Evolutionary conservation across 2,797 vertebrate species (phyloP).

Genomic region (Balearica regulorum): DNA sequence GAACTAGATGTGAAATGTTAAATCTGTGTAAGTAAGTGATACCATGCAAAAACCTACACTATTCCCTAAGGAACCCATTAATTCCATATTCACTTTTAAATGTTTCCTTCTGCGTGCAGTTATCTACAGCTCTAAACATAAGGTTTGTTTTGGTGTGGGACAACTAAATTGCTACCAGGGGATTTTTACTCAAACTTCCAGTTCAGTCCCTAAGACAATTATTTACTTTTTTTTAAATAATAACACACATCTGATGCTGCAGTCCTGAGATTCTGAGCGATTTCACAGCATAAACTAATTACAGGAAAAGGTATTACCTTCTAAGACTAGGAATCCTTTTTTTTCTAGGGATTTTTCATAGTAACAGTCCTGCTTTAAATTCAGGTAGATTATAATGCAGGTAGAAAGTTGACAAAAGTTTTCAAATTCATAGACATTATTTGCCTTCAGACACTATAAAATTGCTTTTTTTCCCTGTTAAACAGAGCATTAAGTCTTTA

Average conservation of each 20-base stretch:
- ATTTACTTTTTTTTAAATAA: neutral
- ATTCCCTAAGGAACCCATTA: neutral
- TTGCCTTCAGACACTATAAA: neutral
- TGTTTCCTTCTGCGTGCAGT: neutral
- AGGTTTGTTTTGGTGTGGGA: neutral
- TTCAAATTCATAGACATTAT: neutral
- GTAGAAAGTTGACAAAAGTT: neutral
- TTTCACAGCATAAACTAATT: neutral
- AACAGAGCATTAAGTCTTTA: neutral
- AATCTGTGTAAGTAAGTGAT: neutral
- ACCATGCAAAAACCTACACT: neutral
- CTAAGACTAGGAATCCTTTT: neutral
- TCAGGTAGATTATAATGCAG: neutral
- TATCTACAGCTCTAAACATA: neutral
- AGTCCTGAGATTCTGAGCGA: neutral
- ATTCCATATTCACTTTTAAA: neutral
- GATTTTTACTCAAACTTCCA: neutral
- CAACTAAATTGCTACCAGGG: neutral
- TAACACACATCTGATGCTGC: rapidly evolving
- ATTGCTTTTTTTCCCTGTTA: rapidly evolving
- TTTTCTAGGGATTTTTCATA: neutral
- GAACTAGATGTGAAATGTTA: neutral
- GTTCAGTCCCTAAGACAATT: neutral
- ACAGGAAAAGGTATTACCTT: neutral
- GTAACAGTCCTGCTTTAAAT: neutral